Evolutionary conservation across 2,888 invertebrate species (phyloP).

Genomic region (Tanaodytes sp.): DNA sequence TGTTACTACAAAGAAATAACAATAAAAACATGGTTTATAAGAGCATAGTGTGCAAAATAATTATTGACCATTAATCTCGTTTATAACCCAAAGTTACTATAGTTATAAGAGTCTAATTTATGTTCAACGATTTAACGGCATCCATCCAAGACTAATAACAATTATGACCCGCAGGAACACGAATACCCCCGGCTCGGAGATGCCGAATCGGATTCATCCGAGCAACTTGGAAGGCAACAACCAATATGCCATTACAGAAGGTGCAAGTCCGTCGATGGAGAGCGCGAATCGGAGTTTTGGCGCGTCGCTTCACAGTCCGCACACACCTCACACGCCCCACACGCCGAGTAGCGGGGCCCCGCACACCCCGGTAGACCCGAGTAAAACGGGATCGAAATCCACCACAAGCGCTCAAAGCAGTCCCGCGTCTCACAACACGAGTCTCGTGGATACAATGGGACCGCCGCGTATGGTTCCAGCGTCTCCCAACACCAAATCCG

Average conservation of each 20-base stretch:
- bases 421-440: constrained; percentile 68
- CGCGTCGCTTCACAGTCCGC: constrained; percentile 70
- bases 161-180: too few species aligned
- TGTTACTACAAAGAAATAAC: too few species aligned
- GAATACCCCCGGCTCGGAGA: constrained; percentile 65
- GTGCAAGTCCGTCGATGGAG: constrained; percentile 71
- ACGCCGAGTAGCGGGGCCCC: constrained; percentile 69
- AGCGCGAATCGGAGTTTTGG: constrained; percentile 68
- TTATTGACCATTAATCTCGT: too few species aligned
- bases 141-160: too few species aligned
- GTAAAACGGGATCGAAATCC: constrained; percentile 65
- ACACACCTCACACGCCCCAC: constrained; percentile 71
- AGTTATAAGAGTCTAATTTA: too few species aligned
- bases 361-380: constrained; percentile 68
- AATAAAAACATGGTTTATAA: too few species aligned
- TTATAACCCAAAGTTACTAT: too few species aligned
- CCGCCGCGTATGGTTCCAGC: constrained; percentile 70
- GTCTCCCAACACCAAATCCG: constrained; percentile 71
- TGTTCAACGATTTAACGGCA: too few species aligned
- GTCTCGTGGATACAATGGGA: constrained; percentile 69
- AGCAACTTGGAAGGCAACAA: constrained; percentile 64
- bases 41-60: too few species aligned
- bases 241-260: constrained; percentile 68
- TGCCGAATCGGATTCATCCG: constrained; percentile 67
- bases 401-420: constrained; percentile 71